phyloP scores from a whole-genome alignment of 2,888 invertebrate species.

The Lasioglossum morio region DNA sequence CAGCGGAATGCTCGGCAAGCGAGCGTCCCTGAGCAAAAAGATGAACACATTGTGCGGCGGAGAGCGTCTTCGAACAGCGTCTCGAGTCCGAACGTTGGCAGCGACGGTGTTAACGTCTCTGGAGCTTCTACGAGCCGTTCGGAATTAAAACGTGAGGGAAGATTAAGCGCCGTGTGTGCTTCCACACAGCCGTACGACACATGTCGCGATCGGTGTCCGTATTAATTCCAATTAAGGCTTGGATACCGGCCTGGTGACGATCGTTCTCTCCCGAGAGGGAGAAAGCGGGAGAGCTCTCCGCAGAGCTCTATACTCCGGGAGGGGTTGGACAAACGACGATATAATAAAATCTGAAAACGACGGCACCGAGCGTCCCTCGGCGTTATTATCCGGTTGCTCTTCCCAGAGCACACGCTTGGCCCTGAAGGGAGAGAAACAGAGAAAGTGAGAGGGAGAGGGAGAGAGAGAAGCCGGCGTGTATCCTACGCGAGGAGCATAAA shows the following conservation, averaged over 20 bases:
- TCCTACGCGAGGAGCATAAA: slow-evolving; percentile 69
- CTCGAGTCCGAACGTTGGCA: background rate
- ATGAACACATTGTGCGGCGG: background rate
- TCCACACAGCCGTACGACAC: slow-evolving; percentile 20
- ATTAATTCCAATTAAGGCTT: slow-evolving; percentile 72
- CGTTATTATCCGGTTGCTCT: slow-evolving; percentile 74
- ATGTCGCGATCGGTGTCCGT: slow-evolving; percentile 58
- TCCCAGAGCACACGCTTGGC: slow-evolving; percentile 52
- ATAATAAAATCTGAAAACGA: slow-evolving; percentile 79
- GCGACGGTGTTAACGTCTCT: background rate
- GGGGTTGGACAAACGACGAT: slow-evolving; percentile 63
- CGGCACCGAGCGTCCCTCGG: slow-evolving; percentile 70
- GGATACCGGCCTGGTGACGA: slow-evolving; percentile 37
- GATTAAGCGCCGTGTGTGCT: slow-evolving; percentile 50
- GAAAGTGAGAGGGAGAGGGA: background rate
- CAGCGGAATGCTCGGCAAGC: background rate
- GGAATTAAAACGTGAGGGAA: slow-evolving; percentile 68
- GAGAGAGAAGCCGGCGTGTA: slow-evolving; percentile 22
- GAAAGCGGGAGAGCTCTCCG: background rate
- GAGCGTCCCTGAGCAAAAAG: background rate
- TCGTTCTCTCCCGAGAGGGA: background rate
- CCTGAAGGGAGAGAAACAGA: slow-evolving; percentile 19
- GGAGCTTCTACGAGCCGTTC: slow-evolving; percentile 2
- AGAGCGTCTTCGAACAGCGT: background rate
- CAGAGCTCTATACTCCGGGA: slow-evolving; percentile 34